Evolutionary conservation across 2,888 invertebrate species (phyloP), one percentile per base, ranked within the genome.

Genomic region (Lochmaea crataegi): DNA sequence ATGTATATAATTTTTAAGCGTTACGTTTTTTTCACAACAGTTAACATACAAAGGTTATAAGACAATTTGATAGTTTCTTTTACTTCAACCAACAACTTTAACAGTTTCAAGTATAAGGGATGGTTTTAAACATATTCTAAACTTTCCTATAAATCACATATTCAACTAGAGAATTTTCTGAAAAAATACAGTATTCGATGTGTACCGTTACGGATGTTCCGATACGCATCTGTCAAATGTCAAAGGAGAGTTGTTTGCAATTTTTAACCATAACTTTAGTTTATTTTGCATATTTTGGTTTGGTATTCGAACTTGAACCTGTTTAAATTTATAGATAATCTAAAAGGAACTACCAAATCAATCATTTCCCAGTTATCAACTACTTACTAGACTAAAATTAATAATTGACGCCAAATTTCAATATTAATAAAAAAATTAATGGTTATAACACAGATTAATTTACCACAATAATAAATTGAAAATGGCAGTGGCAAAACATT

Each of bases 401-500:
- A 65, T 72, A 72, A 74, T 74, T 74, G 74, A 74, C 74, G 64
- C 71, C 57, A 70, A 60, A 60, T 74, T 63, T 68, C 18, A 65
- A 71, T 74, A 61, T 53, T 53, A 71, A 41, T 66, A 58, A 60
- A 61, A 67, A 60, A 61, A 57, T 60, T 48, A 48, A 51, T 60
- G 48, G 58, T 71, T 60, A 71, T 60, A 53, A 64, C 38, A 70
- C 16, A 60, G 41, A 69, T 56, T 53, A 41, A 64, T 42, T 26
- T n/a, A 42, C 63, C 51, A 63, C 41, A 67, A 57, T 56, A 72
- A 42, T 32, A 18, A 68, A 65, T 58, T 66, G 48, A 74, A 71
- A 67, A 67, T 74, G 70, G 71, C 70, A 71, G 70, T 71, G 67
- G 58, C 68, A 58, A 71, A 71, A 65, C 38, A 61, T 32, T 65